Base-by-base conservation (phyloP, 2,888 invertebrate species). In the Cryptocheilus praepositus region DNA sequence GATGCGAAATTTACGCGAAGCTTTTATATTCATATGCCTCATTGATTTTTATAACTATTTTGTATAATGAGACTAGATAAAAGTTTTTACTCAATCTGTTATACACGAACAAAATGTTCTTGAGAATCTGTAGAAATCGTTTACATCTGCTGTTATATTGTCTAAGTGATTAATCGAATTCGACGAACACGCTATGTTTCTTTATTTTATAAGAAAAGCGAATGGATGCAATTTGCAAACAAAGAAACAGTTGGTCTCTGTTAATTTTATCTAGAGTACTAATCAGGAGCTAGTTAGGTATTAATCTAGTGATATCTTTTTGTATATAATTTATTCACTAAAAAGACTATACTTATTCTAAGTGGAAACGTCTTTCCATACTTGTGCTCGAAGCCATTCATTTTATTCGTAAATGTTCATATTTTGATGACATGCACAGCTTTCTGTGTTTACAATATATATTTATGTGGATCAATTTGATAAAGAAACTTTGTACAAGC, bases 301-400 rank as follows among this genome's bases (percentile, higher is more conserved):
- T 72, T 78, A 79, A 74, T 79, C 72, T 78, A 79, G 74, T 70
- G 53, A 80, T 77, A 71, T 71, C 51, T 64, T 67, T 68, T 77
- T 79, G 79, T 79, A 79, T 80, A 79, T 79, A 79, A 80, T 79
- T 79, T 79, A 80, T 79, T 80, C 45, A 51, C 63, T 70, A 70
- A 80, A 73, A 64, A n/a, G 61, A 73, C 61, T 73, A 66, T 69
- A 58, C 64, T 60, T 65, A 62, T 68, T 56, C 53, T 52, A 54
- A 69, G 57, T 67, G 64, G 64, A 67, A 77, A 59, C 54, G 51
- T 44, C 44, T 62, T 77, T 77, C 73, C 64, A 70, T 61, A 36
- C 43, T 56, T 54, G 62, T 62, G 67, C 64, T 76, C 70, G 64
- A 71, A 73, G 65, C 55, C 61, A 73, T 61, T 74, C 58, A 61